phyloP scores from a whole-genome alignment of 2,113 vertebrate species.

The Nestor notabilis region DNA sequence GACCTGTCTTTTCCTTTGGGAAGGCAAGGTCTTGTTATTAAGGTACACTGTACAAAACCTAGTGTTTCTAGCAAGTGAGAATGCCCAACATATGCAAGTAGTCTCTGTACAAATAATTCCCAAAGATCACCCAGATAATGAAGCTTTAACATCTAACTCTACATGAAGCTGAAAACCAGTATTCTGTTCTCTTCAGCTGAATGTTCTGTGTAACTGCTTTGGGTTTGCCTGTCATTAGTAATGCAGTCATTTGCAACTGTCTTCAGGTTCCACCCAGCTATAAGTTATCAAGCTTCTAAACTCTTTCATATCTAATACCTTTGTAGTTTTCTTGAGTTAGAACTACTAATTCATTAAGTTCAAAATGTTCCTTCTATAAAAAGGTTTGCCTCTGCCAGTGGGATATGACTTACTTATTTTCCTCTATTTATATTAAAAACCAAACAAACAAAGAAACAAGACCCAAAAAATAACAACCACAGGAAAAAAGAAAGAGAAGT shows the following conservation, averaged over 20 bases:
- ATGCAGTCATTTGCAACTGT: not conserved
- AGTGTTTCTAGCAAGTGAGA: not conserved
- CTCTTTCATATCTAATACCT: not conserved
- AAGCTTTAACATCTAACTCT: not conserved
- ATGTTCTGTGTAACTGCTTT: not conserved
- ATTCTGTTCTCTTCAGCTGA: not conserved
- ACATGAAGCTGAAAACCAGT: not conserved
- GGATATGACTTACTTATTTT: not conserved
- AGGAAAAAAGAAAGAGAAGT: not conserved
- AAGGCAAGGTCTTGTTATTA: not conserved
- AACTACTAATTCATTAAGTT: not conserved
- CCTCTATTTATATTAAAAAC: not conserved
- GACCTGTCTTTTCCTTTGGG: not conserved
- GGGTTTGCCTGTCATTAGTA: not conserved
- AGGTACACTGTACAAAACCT: not conserved
- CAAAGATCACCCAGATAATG: not conserved
- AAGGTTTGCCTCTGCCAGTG: not conserved
- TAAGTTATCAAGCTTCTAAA: not conserved
- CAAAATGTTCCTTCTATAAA: not conserved
- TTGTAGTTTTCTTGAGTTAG: not conserved
- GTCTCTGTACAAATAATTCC: not conserved
- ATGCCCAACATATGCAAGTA: not conserved
- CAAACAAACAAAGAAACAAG: not conserved
- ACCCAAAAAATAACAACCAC: fast-evolving
- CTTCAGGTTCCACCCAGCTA: not conserved